Evolutionary conservation across 2,113 vertebrate genomes (phyloP), one percentile per base, ranked within the genome.

Genomic region (Phyllopteryx taeniolatus): DNA sequence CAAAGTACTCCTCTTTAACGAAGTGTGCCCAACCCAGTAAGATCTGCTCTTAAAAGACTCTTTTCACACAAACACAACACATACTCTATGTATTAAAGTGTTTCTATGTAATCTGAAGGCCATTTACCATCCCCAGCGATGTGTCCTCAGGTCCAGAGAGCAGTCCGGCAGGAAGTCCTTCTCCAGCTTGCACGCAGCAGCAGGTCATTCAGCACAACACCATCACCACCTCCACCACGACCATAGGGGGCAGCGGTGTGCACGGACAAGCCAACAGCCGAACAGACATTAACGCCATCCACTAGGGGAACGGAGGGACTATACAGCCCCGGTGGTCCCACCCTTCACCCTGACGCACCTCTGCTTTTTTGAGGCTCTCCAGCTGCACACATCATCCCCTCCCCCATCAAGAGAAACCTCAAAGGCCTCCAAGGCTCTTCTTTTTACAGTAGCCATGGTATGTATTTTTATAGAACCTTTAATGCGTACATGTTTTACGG

Each of bases 121-220:
- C 12, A 59, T 61, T 61, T 8, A 35, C 67, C 46, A 33, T 61
- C 67, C 63, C 78, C 39, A 80, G 4, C 71, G n/a, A 73, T 69
- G 71, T 78, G 31, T 79, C 78, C 74, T 61, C 90, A 99, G 98
- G 98, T 96, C 96, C 98, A 0, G 98, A 99, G 87, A 98, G 95
- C 84, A 99, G 98, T 77, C 97, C 96, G 68, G 95, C 96, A 0
- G 93, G 93, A 12, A 98, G 98, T 83, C 98, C 97, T 0, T 89
- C 91, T 70, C 94, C 96, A 57, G 93, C 91, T 44, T 96, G 96
- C 87, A 95, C 96, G 67, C 98, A 98, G 91, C 96, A 98, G 88
- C 98, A 98, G 86, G 96, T 98, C 93, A 99, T 99, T 90, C 98
- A 99, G 91, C 97, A 99, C 93, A 98, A 98, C 92, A 98, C 96